Conservation (phyloP, 30 jellyfish, hydroid and myxozoan species). For the Pseudorhiza aurosa region DNA sequence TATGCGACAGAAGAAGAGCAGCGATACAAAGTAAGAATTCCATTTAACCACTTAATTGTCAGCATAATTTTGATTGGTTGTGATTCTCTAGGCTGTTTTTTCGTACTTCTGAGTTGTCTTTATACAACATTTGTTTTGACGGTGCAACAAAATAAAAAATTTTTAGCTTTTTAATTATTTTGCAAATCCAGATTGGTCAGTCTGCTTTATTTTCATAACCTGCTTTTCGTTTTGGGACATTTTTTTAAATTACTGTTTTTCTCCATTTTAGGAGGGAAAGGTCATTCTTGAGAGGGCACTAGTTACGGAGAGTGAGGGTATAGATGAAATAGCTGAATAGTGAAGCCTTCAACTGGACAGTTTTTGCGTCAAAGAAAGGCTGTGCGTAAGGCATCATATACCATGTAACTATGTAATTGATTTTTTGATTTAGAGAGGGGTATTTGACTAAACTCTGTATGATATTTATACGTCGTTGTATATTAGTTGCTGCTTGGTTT, state of each 20-base stretch:
- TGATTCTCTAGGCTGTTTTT: no score
- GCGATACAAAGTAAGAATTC: conserved; percentile 79
- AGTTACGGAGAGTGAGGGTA: conserved; percentile 98
- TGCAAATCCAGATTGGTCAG: no score
- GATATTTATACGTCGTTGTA: neutral
- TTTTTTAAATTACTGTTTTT: neutral
- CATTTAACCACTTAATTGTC: neutral
- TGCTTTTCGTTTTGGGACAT: neutral
- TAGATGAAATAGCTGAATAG: conserved; percentile 71
- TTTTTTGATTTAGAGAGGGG: neutral
- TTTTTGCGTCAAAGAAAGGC: neutral
- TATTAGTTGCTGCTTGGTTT: neutral
- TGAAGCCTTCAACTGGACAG: no score
- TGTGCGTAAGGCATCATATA: neutral
- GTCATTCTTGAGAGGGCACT: conserved; percentile 96
- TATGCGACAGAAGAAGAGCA: conserved; percentile 98
- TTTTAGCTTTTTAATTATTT: no score
- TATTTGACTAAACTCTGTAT: neutral
- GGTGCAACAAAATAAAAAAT: no score
- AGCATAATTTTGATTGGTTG: no score
- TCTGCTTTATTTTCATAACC: neutral
- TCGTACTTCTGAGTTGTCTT: no score
- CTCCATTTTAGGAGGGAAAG: conserved; percentile 82
- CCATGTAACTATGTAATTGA: neutral
- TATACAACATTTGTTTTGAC: no score